Base-by-base conservation (phyloP, 2,888 invertebrate species). In the Caenorhabditis imperialis region DNA sequence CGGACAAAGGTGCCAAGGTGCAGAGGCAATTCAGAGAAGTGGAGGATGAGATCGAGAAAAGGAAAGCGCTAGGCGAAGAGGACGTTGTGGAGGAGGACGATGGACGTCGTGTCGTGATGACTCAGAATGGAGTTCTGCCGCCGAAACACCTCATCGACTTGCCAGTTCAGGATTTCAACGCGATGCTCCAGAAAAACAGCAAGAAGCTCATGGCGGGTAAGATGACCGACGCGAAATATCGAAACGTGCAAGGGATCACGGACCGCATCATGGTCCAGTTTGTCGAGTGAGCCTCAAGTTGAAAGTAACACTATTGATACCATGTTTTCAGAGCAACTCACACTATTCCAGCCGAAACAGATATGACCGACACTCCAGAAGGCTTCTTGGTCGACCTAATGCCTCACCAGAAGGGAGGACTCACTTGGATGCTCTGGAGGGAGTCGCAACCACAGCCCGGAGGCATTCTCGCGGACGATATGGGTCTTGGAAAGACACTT, bases 401-500 rank as follows among this genome's bases (percentile, higher is more conserved):
- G 86, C 77, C 67, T 3, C 86, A 86, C 40, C 86, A 86, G 62
- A 84, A 85, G 67, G 47, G 93, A 84, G 96, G 94, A 0, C 89
- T 97, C 0, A 92, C 93, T 12, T 97, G 96, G 96, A 90, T 97
- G 84, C 86, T 91, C 20, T 96, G 95, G 95, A 90, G 96, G 20
- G 97, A 97, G 90, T 90, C 90, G n/a, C 93, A 94, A 88, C 81
- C 87, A 14, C 92, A 92, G 55, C 93, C 94, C 0, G 95, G 95
- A 0, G 96, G 96, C 14, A 93, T 96, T 81, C 90, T 96, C 53
- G 90, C 90, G 67, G 90, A 90, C 84, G 90, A 90, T 75, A 90
- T 90, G 90, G 90, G 90, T 35, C 86, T 90, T n/a, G 90, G 90
- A 20, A 90, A 90, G 79, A 90, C 90, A 0, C 78, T 90, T 47